Conservation (phyloP, 2,888 invertebrate species). For the Drosophila fungiperda region DNA sequence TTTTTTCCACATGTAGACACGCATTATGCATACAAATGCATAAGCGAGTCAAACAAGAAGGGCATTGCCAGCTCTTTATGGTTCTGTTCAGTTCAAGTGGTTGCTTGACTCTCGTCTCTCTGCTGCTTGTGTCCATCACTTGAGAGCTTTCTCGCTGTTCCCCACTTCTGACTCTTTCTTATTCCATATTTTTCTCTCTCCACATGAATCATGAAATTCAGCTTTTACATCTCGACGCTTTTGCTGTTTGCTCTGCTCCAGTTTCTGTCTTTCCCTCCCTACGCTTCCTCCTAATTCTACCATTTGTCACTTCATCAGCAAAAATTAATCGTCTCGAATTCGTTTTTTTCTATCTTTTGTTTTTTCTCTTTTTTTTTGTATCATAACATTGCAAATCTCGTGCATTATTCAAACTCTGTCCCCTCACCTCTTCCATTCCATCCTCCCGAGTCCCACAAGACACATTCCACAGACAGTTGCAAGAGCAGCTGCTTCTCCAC, state of each 20-base stretch:
- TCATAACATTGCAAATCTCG: constrained; percentile 54
- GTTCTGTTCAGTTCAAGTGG: constrained; percentile 67
- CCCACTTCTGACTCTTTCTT: neutral
- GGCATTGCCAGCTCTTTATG: constrained; percentile 39
- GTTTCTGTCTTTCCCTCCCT: constrained; percentile 24
- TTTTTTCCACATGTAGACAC: neutral
- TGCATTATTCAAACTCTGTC: constrained; percentile 56
- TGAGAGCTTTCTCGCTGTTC: constrained; percentile 64
- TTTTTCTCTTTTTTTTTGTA: constrained; percentile 32
- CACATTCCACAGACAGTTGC: constrained; percentile 28
- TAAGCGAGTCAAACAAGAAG: constrained; percentile 10
- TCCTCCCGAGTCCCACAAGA: no score
- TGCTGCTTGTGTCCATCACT: constrained; percentile 56
- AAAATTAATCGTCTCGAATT: constrained; percentile 67
- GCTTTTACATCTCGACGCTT: constrained; percentile 41
- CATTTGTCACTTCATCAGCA: constrained; percentile 68
- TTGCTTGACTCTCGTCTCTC: constrained; percentile 61
- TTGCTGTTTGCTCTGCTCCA: constrained; percentile 57
- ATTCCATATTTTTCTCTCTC: neutral
- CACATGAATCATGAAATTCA: constrained; percentile 50
- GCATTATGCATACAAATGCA: constrained; percentile 10
- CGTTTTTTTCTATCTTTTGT: constrained; percentile 26
- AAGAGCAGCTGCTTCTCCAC: constrained; percentile 56
- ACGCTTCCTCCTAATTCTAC: neutral
- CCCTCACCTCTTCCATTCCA: neutral